Conservation (phyloP, 2,888 invertebrate species). For the Melipona beecheii region DNA sequence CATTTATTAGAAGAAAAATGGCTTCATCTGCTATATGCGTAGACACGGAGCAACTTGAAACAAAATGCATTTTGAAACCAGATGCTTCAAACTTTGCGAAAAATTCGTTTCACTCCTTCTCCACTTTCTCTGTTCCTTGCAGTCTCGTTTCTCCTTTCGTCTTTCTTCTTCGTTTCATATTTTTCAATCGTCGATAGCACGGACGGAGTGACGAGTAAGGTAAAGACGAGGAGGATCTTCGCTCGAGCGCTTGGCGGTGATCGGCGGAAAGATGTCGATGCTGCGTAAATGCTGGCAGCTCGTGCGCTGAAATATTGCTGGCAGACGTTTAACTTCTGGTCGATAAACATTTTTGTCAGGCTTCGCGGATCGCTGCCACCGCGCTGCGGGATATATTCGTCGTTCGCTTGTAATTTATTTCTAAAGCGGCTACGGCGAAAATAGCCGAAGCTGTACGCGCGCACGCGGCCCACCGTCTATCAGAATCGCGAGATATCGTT, state of each 20-base stretch:
- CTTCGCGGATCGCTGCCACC: conserved; percentile 41
- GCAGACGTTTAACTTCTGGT: conserved; percentile 61
- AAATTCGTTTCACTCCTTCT: too few relatives aligned
- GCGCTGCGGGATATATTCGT: conserved; percentile 68
- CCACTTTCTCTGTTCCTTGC: too few relatives aligned
- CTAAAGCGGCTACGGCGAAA: conserved; percentile 61
- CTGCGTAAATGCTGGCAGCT: conserved; percentile 37
- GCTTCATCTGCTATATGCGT: too few relatives aligned
- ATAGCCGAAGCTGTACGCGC: conserved; percentile 51
- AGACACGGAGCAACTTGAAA: too few relatives aligned
- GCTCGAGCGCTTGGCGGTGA: conserved; percentile 37
- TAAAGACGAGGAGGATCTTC: not conserved
- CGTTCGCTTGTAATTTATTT: conserved; percentile 67
- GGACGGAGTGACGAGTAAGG: not conserved
- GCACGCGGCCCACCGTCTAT: conserved; percentile 57
- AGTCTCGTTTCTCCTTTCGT: too few relatives aligned
- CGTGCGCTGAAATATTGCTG: conserved; percentile 34
- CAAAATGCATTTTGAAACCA: too few relatives aligned
- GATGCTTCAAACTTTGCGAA: too few relatives aligned
- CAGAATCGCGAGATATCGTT: conserved; percentile 52
- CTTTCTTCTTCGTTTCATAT: too few relatives aligned
- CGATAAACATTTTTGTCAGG: conserved; percentile 66
- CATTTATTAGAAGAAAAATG: too few relatives aligned
- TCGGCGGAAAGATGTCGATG: conserved; percentile 46
- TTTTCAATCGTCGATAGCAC: too few relatives aligned